A percentile compares a stretch with the other conserved stretches of the same genome.
Conservation (phyloP, 2,888 invertebrate species). For the Agrochola lychnidis region DNA sequence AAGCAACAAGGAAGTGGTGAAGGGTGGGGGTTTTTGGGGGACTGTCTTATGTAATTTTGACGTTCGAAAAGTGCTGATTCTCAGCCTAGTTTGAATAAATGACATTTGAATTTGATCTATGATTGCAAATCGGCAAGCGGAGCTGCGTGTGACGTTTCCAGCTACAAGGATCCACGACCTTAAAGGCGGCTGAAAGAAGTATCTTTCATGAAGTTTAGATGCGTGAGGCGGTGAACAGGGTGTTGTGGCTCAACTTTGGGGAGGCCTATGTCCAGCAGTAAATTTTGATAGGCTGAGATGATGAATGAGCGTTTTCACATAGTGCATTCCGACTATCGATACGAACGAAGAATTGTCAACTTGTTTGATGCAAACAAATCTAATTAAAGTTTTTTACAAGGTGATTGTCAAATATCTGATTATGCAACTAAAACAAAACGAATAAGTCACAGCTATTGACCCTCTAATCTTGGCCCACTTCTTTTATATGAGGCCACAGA, state of each 20-base stretch:
- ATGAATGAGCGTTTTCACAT: background rate
- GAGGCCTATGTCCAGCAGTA: background rate
- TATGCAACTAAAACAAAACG: conserved; percentile 36
- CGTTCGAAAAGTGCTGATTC: too few species aligned
- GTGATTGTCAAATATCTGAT: background rate
- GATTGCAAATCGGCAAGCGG: too few species aligned
- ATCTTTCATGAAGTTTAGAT: background rate
- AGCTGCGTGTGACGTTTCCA: background rate
- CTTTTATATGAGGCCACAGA: background rate
- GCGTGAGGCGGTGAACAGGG: background rate
- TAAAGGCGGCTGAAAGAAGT: background rate
- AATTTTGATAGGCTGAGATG: background rate
- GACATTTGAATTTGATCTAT: background rate
- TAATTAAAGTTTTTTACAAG: background rate
- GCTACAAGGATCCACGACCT: background rate
- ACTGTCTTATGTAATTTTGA: too few species aligned
- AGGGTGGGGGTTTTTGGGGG: too few species aligned
- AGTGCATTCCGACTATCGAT: background rate
- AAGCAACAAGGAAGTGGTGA: too few species aligned
- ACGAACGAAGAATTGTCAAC: background rate
- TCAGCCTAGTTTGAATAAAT: too few species aligned
- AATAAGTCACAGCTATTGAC: conserved; percentile 1
- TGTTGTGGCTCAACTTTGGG: too few species aligned
- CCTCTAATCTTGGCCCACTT: conserved; percentile 26
- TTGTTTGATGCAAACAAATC: background rate